A percentile compares a stretch with the other conserved stretches of the same genome.
phyloP scores from a whole-genome alignment of 2,113 vertebrate species.

The Plecturocebus donacophilus region DNA sequence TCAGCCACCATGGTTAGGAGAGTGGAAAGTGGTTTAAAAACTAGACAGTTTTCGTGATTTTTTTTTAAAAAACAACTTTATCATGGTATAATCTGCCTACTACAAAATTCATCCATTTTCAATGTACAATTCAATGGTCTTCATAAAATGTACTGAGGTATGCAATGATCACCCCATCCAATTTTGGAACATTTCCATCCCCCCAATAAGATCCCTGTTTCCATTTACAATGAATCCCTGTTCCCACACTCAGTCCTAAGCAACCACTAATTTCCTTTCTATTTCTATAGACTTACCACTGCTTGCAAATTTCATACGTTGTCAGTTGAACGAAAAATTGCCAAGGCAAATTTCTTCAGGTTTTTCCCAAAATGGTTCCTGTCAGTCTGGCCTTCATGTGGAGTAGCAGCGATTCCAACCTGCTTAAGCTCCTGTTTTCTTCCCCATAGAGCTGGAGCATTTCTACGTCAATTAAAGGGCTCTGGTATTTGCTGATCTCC shows the following conservation, averaged over 20 bases:
- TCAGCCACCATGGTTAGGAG: background rate
- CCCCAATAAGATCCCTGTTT: background rate
- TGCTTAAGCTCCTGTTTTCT: background rate
- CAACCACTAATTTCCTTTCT: background rate
- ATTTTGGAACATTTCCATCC: background rate
- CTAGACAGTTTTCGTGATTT: no score
- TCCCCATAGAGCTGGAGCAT: background rate
- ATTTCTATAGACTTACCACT: background rate
- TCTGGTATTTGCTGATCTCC: background rate
- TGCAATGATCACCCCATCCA: background rate
- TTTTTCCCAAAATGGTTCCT: background rate
- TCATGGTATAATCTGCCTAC: background rate
- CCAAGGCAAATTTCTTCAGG: background rate
- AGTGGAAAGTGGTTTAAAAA: background rate
- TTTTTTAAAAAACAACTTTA: background rate
- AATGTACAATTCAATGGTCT: background rate
- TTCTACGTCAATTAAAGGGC: background rate
- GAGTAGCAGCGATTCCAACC: background rate
- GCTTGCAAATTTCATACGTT: background rate
- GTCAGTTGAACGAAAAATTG: background rate
- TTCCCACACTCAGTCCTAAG: background rate
- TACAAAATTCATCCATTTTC: background rate
- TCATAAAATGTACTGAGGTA: background rate
- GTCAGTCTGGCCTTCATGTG: background rate
- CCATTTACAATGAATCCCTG: background rate